Evolutionary conservation across 2,888 invertebrate species (phyloP), one percentile per base, ranked within the genome.

Genomic region (Drosophila pegasa): DNA sequence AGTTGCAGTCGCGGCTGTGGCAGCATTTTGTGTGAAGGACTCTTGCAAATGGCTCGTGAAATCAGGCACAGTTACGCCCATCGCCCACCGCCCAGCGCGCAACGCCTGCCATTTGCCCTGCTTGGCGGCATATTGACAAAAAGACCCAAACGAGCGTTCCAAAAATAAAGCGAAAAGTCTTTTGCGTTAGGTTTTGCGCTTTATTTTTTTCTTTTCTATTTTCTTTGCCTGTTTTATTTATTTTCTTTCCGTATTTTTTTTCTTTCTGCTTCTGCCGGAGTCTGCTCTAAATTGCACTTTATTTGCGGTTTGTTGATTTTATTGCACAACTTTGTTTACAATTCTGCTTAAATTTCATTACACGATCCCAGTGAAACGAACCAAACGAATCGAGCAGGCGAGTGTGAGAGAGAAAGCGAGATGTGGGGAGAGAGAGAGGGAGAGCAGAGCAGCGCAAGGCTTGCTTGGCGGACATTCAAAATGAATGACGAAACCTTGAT

Each of bases 321-420:
- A 78, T 81, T 81, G 71, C 79, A 87, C 70, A 83, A 83, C 74
- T 86, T 80, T 86, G 87, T 78, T 80, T 75, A 84, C 88, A 78
- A 87, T 75, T 84, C 78, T 66, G 79, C 79, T 88, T 84, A 86
- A 86, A 86, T 86, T 88, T 86, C 87, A 87, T 88, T 86, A 85
- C 77, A 77, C 78, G 78, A 77, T 75, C 85, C 77, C 54, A 67
- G 68, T 59, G 75, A 68, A 71, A 56, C 64, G 63, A 71, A 64
- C 60, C 76, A 61, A 72, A 38, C 73, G 57, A 50, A 72, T 48
- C 59, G 43, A 74, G 37, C 20, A 25, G 55, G 55, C 29, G 57
- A 48, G 48, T 41, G 25, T 33, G 51, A 50, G 14, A 33, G 50
- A 31, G 52, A 16, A 55, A 38, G 20, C 31, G 8, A 20, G 31